Conservation (phyloP, 1,140 invertebrate species). For the Melipona quadrifasciata region DNA sequence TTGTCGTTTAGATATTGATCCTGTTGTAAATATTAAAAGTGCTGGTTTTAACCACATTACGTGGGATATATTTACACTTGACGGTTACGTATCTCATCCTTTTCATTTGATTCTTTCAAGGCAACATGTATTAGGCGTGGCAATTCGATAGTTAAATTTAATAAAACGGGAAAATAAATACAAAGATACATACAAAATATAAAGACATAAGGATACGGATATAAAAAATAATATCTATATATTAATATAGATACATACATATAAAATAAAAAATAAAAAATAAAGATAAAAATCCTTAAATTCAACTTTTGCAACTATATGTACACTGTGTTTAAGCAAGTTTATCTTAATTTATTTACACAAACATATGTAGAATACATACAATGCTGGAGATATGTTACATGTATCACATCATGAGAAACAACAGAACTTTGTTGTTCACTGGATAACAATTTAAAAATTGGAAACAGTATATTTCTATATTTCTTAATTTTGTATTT, state of each 20-base stretch:
- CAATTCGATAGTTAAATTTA: constrained; percentile 62
- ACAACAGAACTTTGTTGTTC: no score
- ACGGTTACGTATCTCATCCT: constrained; percentile 72
- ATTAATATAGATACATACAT: not conserved
- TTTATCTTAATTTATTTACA: no score
- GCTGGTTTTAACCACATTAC: constrained; percentile 68
- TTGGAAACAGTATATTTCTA: no score
- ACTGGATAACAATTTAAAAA: no score
- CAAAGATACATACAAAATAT: not conserved
- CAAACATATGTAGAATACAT: no score
- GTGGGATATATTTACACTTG: constrained; percentile 64
- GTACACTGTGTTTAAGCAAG: no score
- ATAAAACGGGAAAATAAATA: not conserved
- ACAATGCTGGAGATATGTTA: no score
- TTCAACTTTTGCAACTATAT: no score
- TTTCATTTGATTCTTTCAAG: constrained; percentile 71
- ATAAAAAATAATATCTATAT: not conserved
- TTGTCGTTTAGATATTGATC: constrained; percentile 71
- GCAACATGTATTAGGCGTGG: constrained; percentile 73
- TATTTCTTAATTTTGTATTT: no score
- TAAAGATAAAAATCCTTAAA: no score
- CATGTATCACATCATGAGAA: no score
- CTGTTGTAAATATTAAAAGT: constrained; percentile 68
- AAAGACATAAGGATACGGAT: not conserved
- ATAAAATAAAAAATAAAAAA: not conserved